Conservation (phyloP, 2,797 vertebrate species). For the Podarcis lilfordi region DNA sequence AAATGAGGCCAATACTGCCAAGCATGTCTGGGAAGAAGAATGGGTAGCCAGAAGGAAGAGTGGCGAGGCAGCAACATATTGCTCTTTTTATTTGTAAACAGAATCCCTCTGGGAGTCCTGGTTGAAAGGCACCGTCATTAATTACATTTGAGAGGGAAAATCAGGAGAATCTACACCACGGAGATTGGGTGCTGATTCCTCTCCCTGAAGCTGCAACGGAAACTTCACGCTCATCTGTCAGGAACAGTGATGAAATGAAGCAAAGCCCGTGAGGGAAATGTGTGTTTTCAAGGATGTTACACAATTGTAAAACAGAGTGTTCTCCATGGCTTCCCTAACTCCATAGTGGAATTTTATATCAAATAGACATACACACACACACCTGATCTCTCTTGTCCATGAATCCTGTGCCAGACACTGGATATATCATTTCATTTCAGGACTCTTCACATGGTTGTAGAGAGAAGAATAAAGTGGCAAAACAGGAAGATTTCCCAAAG, state of each 20-base stretch:
- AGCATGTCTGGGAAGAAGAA: slow-evolving; percentile 40
- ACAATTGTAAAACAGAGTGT: slow-evolving; percentile 27
- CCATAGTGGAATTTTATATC: background rate
- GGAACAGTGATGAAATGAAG: slow-evolving; percentile 38
- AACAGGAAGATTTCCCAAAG: background rate
- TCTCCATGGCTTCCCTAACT: slow-evolving; percentile 37
- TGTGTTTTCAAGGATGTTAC: slow-evolving; percentile 33
- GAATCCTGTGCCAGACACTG: background rate
- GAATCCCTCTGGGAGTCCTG: slow-evolving; percentile 32
- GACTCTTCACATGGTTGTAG: background rate
- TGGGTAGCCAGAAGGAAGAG: slow-evolving; percentile 31
- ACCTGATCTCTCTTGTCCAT: background rate
- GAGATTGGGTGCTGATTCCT: slow-evolving; percentile 34
- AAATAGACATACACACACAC: background rate
- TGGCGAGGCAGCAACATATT: background rate
- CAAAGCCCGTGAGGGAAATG: background rate
- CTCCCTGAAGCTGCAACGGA: slow-evolving; percentile 22
- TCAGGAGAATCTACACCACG: slow-evolving; percentile 29
- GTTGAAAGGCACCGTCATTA: slow-evolving; percentile 48
- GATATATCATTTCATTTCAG: background rate
- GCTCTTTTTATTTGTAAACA: slow-evolving; percentile 41
- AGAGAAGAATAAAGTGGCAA: background rate
- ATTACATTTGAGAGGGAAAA: slow-evolving; percentile 37
- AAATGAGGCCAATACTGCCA: background rate
- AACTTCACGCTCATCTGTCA: slow-evolving; percentile 42